A percentile compares a stretch with the other conserved stretches of the same genome.
These are phyloP conservation scores for Macquaria ambigua DNA, from an alignment of 2,113 vertebrate species.

Conservation along the genomic window DNA sequence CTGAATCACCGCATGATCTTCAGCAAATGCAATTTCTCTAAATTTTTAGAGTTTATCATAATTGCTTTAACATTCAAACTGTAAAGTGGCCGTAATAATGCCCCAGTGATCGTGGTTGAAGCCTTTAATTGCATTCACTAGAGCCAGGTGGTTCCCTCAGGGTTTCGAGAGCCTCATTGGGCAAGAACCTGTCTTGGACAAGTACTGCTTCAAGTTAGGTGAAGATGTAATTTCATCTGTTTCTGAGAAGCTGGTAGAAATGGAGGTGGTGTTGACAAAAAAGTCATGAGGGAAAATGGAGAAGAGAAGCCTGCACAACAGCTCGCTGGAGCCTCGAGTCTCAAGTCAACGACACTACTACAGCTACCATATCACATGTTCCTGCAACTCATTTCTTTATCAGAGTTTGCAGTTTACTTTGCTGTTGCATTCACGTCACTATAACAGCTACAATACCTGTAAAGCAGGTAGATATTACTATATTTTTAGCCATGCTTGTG, in stretches of 20 bases:
- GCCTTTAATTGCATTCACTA: constrained; percentile 35
- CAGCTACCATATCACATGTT: no score
- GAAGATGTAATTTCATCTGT: not conserved
- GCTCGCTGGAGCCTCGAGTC: no score
- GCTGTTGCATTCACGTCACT: no score
- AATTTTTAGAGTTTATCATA: constrained; percentile 17
- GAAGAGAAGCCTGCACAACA: not conserved
- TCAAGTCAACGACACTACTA: not conserved
- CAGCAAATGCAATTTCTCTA: constrained; percentile 31
- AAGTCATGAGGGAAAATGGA: not conserved
- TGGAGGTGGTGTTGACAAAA: not conserved
- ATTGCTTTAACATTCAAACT: constrained; percentile 35
- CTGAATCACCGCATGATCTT: constrained; percentile 23
- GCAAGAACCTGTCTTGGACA: not conserved
- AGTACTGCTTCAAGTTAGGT: not conserved
- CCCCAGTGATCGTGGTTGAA: constrained; percentile 7
- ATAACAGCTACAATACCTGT: no score
- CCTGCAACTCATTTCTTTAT: no score
- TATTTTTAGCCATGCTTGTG: no score
- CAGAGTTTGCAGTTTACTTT: no score
- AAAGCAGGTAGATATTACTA: no score
- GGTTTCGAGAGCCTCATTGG: constrained; percentile 19
- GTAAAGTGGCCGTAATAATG: constrained; percentile 46
- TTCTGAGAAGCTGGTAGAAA: not conserved
- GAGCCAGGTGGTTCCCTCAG: constrained; percentile 19